phyloP scores from a whole-genome alignment of 2,888 invertebrate genomes.

The Bellardia bayeri region DNA sequence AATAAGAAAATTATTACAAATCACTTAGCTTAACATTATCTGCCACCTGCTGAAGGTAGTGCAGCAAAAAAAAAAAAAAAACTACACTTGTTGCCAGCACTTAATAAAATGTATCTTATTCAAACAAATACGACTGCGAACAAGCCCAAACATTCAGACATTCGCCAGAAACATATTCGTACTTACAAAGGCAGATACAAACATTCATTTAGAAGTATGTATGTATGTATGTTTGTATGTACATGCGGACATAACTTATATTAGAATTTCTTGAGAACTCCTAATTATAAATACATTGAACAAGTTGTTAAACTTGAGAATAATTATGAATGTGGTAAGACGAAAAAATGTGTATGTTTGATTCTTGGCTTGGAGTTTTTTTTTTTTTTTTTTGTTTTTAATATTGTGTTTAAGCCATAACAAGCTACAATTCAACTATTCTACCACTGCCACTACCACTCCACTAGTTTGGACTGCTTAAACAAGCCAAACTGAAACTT shows the following conservation, averaged over 20 bases:
- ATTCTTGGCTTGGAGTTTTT: neutral
- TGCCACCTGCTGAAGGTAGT: neutral
- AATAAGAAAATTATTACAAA: too few species aligned
- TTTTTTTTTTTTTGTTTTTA: conserved; percentile 3
- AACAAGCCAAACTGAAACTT: conserved; percentile 56
- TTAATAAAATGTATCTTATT: conserved; percentile 43
- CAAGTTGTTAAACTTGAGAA: conserved; percentile 79
- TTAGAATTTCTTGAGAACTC: conserved; percentile 76
- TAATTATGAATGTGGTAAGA: conserved; percentile 77
- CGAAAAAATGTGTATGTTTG: conserved; percentile 38
- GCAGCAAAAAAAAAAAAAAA: conserved; percentile 8
- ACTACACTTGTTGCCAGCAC: conserved; percentile 47
- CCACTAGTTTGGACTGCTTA: conserved; percentile 16
- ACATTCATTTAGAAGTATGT: conserved; percentile 3
- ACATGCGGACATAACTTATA: conserved; percentile 72
- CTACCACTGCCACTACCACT: neutral
- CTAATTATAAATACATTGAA: conserved; percentile 77
- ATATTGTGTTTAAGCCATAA: conserved; percentile 63
- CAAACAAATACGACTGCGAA: conserved; percentile 47
- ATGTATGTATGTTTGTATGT: too few species aligned
- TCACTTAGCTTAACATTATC: neutral
- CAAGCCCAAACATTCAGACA: conserved; percentile 33
- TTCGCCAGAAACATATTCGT: neutral
- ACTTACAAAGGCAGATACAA: conserved; percentile 31
- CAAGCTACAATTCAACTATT: conserved; percentile 68